phyloP scores from a whole-genome alignment of 1,140 invertebrate genomes.

The Cecropterus lyciades region DNA sequence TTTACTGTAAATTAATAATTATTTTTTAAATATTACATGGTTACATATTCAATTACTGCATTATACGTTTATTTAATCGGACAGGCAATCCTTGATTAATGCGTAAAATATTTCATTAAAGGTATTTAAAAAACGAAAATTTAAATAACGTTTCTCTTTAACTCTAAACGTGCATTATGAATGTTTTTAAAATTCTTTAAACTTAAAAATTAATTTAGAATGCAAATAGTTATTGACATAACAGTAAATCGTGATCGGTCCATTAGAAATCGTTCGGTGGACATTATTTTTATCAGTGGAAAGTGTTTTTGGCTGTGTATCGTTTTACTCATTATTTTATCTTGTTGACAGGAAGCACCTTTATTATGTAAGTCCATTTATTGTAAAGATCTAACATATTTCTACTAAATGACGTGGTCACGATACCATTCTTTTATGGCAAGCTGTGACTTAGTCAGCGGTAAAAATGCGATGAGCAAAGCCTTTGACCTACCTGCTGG shows the following conservation, averaged over 20 bases:
- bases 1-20: too few species aligned
- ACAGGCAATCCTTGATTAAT: too few species aligned
- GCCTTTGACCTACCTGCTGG: not conserved
- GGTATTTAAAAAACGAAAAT: too few species aligned
- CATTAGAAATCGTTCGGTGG: slow-evolving; percentile 9
- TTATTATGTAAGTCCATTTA: slow-evolving; percentile 9
- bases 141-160: too few species aligned
- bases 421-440: not conserved
- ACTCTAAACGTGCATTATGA: slow-evolving; percentile 3
- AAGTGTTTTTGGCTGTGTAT: slow-evolving; percentile 8
- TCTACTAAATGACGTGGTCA: not conserved
- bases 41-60: too few species aligned
- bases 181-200: slow-evolving; percentile 1
- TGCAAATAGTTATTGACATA: slow-evolving; percentile 4
- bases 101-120: too few species aligned
- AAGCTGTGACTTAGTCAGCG: not conserved
- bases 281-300: slow-evolving; percentile 16
- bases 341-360: slow-evolving; percentile 6
- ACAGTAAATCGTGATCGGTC: slow-evolving; percentile 22
- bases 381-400: not conserved
- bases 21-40: too few species aligned
- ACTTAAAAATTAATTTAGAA: slow-evolving; percentile 9
- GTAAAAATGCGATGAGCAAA: not conserved
- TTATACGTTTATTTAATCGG: too few species aligned
- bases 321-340: not conserved